Conservation (phyloP, 2,113 vertebrate species). For the Phylloscopus whistleri region DNA sequence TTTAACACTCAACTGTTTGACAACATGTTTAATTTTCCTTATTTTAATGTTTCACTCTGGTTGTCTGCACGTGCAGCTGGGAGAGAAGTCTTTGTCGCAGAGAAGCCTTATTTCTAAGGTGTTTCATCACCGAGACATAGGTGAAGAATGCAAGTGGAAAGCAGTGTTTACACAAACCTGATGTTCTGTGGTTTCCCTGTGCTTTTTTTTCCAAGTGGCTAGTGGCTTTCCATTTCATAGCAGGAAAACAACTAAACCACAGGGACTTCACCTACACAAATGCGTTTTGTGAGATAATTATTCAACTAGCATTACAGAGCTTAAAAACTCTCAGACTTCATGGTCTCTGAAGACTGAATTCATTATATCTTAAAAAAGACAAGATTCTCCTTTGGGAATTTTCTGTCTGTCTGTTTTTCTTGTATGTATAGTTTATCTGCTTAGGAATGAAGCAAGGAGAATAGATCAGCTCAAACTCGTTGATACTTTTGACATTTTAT, state of each 20-base stretch:
- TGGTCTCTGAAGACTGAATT: conserved; percentile 62
- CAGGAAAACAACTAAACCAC: conserved; percentile 58
- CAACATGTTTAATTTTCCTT: conserved; percentile 13
- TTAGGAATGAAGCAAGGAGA: conserved; percentile 43
- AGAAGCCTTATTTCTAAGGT: conserved; percentile 1
- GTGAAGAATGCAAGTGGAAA: conserved; percentile 32
- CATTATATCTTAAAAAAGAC: conserved; percentile 57
- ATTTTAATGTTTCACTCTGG: background rate
- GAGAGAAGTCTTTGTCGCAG: background rate
- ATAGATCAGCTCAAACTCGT: conserved; percentile 40
- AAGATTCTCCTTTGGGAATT: conserved; percentile 53
- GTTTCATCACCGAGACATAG: conserved; percentile 31
- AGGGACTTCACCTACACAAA: conserved; percentile 66
- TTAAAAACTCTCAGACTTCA: conserved; percentile 4
- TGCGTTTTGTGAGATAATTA: conserved; percentile 63
- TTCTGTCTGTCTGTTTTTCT: conserved; percentile 54
- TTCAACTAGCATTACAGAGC: conserved; percentile 56
- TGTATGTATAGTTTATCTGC: conserved; percentile 58
- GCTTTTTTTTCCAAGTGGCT: conserved; percentile 38
- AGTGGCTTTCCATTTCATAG: conserved; percentile 60
- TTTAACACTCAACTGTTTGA: background rate
- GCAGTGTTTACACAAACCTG: conserved; percentile 26
- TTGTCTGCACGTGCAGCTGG: background rate
- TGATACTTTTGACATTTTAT: conserved; percentile 47
- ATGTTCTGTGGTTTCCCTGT: background rate